Conservation (phyloP, 2,113 vertebrate genomes). For the Morphnarchus princeps region DNA sequence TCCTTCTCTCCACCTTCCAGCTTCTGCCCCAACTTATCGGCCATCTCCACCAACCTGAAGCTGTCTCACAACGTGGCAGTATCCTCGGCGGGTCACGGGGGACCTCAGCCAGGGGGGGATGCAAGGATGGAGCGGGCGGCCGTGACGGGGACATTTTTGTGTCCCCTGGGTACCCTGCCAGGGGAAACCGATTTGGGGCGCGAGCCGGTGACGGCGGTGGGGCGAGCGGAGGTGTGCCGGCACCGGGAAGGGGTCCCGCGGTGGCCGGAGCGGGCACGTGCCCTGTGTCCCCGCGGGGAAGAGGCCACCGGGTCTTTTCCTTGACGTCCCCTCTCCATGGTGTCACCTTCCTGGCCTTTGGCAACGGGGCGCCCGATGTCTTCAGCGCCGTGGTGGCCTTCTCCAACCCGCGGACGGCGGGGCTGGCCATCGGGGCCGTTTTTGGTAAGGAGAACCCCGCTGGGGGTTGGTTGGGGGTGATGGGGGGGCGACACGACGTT, state of each 20-base stretch:
- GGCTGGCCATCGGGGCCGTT: constrained; percentile 88
- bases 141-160: rapidly evolving
- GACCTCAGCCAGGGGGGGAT: rapidly evolving
- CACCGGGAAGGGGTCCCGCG: not conserved
- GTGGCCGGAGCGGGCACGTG: not conserved
- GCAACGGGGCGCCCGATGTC: constrained; percentile 93
- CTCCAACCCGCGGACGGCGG: constrained; percentile 85
- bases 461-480: not conserved
- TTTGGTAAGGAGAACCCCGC: constrained; percentile 78
- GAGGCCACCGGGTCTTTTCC: constrained; percentile 23
- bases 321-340: constrained; percentile 82
- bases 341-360: constrained; percentile 95
- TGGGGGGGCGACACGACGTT: rapidly evolving
- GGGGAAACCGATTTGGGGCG: rapidly evolving
- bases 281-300: rapidly evolving
- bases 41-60: constrained; percentile 85
- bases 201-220: not conserved
- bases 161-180: rapidly evolving
- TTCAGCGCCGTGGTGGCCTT: constrained; percentile 95
- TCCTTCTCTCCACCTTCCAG: constrained; percentile 60
- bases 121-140: not conserved
- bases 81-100: constrained; percentile 76
- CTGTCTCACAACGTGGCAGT: constrained; percentile 96
- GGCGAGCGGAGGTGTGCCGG: not conserved
- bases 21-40: constrained; percentile 95